Percentiles rank a stretch among this genome's conserved stretches.
phyloP scores from a whole-genome alignment of 2,888 invertebrate genomes.

The Sisyra nigra region DNA sequence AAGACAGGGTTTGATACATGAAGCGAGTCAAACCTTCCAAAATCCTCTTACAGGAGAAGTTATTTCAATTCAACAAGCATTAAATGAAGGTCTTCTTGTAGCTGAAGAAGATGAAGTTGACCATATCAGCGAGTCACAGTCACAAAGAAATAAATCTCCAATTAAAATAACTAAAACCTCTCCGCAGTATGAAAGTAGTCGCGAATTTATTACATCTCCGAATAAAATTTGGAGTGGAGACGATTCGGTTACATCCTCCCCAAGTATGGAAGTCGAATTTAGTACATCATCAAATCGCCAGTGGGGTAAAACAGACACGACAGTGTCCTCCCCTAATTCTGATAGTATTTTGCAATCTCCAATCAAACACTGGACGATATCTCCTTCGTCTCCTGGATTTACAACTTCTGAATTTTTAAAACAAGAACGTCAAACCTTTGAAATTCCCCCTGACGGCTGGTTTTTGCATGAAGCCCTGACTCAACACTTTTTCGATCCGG shows the following conservation, averaged over 20 bases:
- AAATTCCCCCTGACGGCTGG: constrained; percentile 75
- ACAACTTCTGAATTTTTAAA: neutral
- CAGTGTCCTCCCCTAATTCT: constrained; percentile 1
- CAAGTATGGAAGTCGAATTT: constrained; percentile 3
- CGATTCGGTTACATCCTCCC: constrained; percentile 1
- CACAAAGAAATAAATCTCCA: neutral
- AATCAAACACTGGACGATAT: constrained; percentile 1
- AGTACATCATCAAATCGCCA: neutral
- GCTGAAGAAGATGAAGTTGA: constrained; percentile 31
- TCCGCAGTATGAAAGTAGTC: neutral
- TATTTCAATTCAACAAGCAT: constrained; percentile 61
- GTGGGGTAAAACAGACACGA: constrained; percentile 1
- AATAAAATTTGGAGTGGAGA: neutral
- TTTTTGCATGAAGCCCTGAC: constrained; percentile 67
- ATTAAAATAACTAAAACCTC: constrained; percentile 2
- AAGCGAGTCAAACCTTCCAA: constrained; percentile 54
- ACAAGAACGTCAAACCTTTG: constrained; percentile 49
- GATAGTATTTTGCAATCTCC: neutral
- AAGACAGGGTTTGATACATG: constrained; percentile 62
- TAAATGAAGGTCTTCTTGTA: constrained; percentile 53
- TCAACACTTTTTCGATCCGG: constrained; percentile 65
- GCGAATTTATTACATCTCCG: neutral
- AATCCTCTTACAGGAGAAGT: constrained; percentile 58
- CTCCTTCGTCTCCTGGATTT: neutral
- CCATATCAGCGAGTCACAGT: no score